Base-by-base conservation (phyloP, 1,140 invertebrate genomes). In the Dendrolimus kikuchii region DNA sequence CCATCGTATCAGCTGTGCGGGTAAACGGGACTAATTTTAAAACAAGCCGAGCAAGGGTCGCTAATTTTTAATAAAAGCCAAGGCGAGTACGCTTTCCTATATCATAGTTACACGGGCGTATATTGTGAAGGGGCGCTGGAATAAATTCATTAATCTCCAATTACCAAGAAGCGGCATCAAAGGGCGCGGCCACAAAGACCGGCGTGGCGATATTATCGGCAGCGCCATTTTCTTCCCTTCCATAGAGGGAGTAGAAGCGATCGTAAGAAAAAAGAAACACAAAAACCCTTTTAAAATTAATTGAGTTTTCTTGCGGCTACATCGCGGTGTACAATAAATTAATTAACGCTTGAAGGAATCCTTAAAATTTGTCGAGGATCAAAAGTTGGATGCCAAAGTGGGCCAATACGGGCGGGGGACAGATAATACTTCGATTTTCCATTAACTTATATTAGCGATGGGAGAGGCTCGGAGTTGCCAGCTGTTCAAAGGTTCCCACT, bases 261-360 rank as follows among this genome's bases (percentile, higher is more conserved):
- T 81, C 67, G 67, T 39, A 23, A 23, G 55, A 80, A 84, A 86
- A 82, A 81, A 80, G 77, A 72, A 82, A 83, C 79, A 84, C 77
- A 81, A 86, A 84, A 84, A 86, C 83, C 83, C 81, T 86, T 86
- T 86, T 84, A 83, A 83, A 84, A 84, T 86, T 86, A 86, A 86
- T 86, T 84, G 83, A 84, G 81, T 84, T 86, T 84, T 84, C 79
- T 84, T 84, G 81, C 75, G 78, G 81, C 80, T 78, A 86, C 80
- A 86, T 79, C 73, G 72, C 64, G 65, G 66, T 74, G 74, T 82
- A 83, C 79, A 86, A 84, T 84, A 81, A 84, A 86, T 84, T 84
- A 86, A 86, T 86, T 84, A 84, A 83, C 81, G 81, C 79, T 84
- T 68, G 67, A 77, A 82, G 79, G 79, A 84, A 86, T 86, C 76